Conservation (phyloP, 1,140 invertebrate species). For the Mercenaria mercenaria region DNA sequence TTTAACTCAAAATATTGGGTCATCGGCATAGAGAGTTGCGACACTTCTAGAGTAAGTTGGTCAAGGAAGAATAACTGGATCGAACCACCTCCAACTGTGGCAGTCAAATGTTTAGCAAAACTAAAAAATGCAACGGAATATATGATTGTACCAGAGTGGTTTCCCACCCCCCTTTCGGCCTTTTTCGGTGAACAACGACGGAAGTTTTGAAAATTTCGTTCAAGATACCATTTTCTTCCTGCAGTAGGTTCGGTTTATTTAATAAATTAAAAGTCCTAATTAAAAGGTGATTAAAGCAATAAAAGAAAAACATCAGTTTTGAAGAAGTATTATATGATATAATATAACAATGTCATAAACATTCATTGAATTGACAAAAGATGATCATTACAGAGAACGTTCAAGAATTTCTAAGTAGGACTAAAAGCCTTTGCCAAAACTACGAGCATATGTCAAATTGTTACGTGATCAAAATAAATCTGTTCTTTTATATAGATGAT, state of each 20-base stretch:
- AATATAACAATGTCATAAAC: too few species aligned
- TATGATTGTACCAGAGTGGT: not conserved
- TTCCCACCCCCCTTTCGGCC: not conserved
- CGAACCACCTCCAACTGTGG: not conserved
- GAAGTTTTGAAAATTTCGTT: not conserved
- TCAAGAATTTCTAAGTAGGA: too few species aligned
- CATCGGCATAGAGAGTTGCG: not conserved
- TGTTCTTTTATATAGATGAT: too few species aligned
- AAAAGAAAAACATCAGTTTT: too few species aligned
- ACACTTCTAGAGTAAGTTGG: not conserved
- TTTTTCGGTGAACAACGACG: not conserved
- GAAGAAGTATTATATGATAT: too few species aligned
- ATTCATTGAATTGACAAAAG: too few species aligned
- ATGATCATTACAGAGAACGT: too few species aligned
- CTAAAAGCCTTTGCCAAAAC: too few species aligned
- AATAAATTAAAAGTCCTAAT: too few species aligned
- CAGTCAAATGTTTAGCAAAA: not conserved
- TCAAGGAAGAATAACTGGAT: not conserved
- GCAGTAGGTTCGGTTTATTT: not conserved
- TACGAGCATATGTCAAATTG: too few species aligned
- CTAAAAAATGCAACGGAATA: not conserved
- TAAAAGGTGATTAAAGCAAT: too few species aligned
- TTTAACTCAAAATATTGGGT: not conserved
- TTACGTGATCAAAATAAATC: too few species aligned
- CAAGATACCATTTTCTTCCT: not conserved